These are phyloP conservation scores for Cryptoleucopteryx plumbea DNA, from an alignment of 2,113 vertebrate genomes.

Conservation along the genomic window DNA sequence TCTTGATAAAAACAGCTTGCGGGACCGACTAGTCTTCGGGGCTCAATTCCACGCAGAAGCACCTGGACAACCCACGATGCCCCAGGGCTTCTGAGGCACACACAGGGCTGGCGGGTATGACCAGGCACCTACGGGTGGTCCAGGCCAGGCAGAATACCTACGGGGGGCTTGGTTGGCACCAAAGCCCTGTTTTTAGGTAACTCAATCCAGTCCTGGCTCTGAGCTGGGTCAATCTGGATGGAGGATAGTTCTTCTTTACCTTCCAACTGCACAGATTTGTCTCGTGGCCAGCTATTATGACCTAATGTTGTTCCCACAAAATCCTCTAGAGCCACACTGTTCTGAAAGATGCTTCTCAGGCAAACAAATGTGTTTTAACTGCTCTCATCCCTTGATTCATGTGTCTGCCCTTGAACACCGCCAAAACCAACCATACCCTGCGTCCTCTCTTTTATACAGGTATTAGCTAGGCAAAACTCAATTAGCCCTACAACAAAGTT, in stretches of 20 bases:
- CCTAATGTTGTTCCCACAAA: background rate
- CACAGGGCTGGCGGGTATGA: background rate
- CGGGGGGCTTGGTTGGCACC: background rate
- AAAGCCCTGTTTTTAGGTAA: background rate
- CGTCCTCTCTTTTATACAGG: background rate
- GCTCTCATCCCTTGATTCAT: background rate
- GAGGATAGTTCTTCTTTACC: background rate
- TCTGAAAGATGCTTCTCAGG: background rate
- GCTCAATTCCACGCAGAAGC: background rate
- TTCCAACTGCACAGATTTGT: background rate
- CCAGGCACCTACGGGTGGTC: rapidly evolving
- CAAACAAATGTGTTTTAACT: background rate
- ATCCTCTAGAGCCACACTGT: background rate
- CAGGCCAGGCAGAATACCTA: background rate
- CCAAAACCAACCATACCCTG: background rate
- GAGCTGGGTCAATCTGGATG: background rate
- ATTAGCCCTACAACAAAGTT: background rate
- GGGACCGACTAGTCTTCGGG: background rate
- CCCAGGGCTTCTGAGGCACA: background rate
- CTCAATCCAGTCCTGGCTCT: background rate
- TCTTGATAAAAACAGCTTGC: background rate
- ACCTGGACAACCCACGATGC: background rate
- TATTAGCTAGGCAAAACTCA: background rate
- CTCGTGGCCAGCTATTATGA: background rate
- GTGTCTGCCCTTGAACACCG: background rate